Percentiles rank a stretch among this genome's conserved stretches.
These are phyloP conservation scores for Agrotis puta DNA, from an alignment of 2,888 invertebrate species.

Conservation along the genomic window DNA sequence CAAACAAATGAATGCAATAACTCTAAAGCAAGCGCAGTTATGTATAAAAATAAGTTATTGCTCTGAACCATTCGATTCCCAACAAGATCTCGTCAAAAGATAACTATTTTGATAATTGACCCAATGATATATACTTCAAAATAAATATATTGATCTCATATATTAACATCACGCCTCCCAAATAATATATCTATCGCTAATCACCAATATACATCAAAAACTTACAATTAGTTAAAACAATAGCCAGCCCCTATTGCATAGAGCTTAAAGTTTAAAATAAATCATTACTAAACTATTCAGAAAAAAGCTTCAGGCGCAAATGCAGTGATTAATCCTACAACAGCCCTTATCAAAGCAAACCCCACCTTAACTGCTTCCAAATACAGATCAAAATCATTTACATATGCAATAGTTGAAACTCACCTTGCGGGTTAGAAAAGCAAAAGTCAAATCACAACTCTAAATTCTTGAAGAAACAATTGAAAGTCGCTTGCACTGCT, in stretches of 20 bases:
- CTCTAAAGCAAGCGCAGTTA: neutral
- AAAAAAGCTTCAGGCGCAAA: constrained; percentile 60
- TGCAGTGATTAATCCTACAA: constrained; percentile 40
- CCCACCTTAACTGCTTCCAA: neutral
- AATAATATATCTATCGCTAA: constrained; percentile 72
- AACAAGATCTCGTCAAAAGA: constrained; percentile 53
- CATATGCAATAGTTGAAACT: constrained; percentile 26
- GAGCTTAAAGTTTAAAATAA: constrained; percentile 61
- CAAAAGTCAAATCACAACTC: constrained; percentile 34
- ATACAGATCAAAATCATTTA: constrained; percentile 42
- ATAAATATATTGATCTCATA: constrained; percentile 65
- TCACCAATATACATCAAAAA: constrained; percentile 69
- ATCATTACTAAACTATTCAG: constrained; percentile 59
- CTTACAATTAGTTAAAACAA: constrained; percentile 69
- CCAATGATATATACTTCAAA: constrained; percentile 52
- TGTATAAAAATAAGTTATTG: constrained; percentile 27
- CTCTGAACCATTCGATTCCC: constrained; percentile 26
- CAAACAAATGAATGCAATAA: neutral
- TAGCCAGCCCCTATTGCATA: constrained; percentile 58
- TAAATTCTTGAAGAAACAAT: constrained; percentile 12
- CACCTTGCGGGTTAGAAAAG: constrained; percentile 23
- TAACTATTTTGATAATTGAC: constrained; percentile 57
- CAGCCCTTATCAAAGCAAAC: constrained; percentile 6
- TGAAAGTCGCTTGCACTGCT: constrained; percentile 32
- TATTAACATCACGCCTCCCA: constrained; percentile 74